Evolutionary conservation across 2,888 invertebrate genomes (phyloP), one percentile per base, ranked within the genome.

Genomic region (Isotomurus palustris): DNA sequence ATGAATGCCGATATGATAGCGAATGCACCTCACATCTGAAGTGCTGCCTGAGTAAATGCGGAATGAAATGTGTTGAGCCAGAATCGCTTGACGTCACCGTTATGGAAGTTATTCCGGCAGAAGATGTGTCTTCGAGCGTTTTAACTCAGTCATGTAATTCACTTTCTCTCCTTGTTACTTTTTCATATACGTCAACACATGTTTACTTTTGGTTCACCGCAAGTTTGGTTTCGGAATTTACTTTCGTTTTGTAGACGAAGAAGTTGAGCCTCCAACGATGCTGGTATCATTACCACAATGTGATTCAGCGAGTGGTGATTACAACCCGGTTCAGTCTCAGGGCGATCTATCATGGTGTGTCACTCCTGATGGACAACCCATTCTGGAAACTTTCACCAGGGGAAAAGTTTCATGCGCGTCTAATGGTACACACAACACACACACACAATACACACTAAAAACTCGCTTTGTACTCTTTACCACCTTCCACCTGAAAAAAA

Each of bases 361-460:
- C 1, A 87, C 88, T 73, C 73, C 76, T 0, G 79, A 83, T 17
- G 91, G 91, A 1, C 82, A 85, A 72, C 90, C 91, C 73, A 79
- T 88, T 27, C 82, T 83, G 50, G 86, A 87, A 2, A 83, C 88
- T 2, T 88, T 91, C 86, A 89, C 88, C 0, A 81, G 87, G 0
- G 81, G 82, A 10, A 79, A 79, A 53, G 85, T 88, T 1, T 78
- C 82, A 53, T 91, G 91, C 72, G 76, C 80, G 40, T 38, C 38
- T 6, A 66, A 68, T 52, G 68, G 68, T 41, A 28, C 6, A 19
- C 6, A 40, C 10, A 40, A n/a, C n/a, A n/a, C n/a, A n/a, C n/a
- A n/a, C n/a, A n/a, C n/a, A n/a, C n/a, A n/a, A n/a, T n/a, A n/a
- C n/a, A n/a, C n/a, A n/a, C n/a, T n/a, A n/a, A n/a, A n/a, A n/a